These are phyloP conservation scores for Harpalus rubripes DNA, from an alignment of 2,888 invertebrate genomes.

Conservation along the genomic window DNA sequence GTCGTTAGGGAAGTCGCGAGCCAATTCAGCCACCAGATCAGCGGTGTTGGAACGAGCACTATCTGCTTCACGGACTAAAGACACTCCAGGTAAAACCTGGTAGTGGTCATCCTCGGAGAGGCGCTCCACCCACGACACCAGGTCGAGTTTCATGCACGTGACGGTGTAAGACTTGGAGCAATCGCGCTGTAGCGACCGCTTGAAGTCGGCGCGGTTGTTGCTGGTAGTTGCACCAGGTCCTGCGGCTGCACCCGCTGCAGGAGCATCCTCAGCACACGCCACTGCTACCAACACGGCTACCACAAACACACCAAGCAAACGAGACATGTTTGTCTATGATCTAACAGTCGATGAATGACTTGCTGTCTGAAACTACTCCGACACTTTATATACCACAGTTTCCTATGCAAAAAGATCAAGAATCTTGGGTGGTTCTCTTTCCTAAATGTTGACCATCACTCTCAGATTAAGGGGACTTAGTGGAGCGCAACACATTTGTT, in stretches of 20 bases:
- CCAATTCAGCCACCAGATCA: slow-evolving; percentile 87
- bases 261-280: slow-evolving; percentile 61
- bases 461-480: slow-evolving; percentile 74
- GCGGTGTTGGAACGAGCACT: slow-evolving; percentile 80
- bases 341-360: slow-evolving; percentile 68
- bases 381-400: slow-evolving; percentile 69
- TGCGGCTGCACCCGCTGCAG: slow-evolving; percentile 42
- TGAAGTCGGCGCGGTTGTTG: slow-evolving; percentile 73
- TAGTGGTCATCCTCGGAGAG: slow-evolving; percentile 85
- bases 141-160: slow-evolving; percentile 89
- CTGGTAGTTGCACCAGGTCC: slow-evolving; percentile 40
- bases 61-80: slow-evolving; percentile 83
- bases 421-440: slow-evolving; percentile 68
- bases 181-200: slow-evolving; percentile 76
- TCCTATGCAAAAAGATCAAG: slow-evolving; percentile 70
- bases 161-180: slow-evolving; percentile 83
- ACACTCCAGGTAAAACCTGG: slow-evolving; percentile 86
- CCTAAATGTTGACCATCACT: slow-evolving; percentile 71
- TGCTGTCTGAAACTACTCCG: slow-evolving; percentile 51
- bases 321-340: slow-evolving; percentile 66
- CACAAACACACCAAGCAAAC: slow-evolving; percentile 66
- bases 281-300: slow-evolving; percentile 67
- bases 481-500: slow-evolving; percentile 77
- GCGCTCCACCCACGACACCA: slow-evolving; percentile 87
- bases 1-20: slow-evolving; percentile 87